Percentiles rank a stretch among this genome's conserved stretches.
These are phyloP conservation scores for Nudaria mundana DNA, from an alignment of 2,888 invertebrate species.

Conservation along the genomic window DNA sequence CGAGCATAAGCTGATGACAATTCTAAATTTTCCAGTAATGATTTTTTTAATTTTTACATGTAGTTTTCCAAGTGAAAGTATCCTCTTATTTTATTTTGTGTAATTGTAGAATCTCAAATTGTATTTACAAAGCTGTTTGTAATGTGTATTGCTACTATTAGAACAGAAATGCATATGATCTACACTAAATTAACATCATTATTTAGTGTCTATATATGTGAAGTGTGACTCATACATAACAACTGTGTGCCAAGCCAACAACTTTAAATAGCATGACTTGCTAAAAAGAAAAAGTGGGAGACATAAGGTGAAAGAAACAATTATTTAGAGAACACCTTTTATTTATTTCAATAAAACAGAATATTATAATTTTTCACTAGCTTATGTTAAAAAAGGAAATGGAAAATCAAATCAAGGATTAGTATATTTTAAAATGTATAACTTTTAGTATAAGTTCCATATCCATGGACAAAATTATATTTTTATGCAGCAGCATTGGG, in stretches of 20 bases:
- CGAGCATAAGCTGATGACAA: too few relatives aligned
- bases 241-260: constrained; percentile 46
- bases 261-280: constrained; percentile 66
- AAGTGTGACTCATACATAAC: too few relatives aligned
- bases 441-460: constrained; percentile 36
- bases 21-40: too few relatives aligned
- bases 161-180: too few relatives aligned
- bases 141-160: too few relatives aligned
- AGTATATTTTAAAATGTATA: constrained; percentile 56
- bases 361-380: constrained; percentile 77
- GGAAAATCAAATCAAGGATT: constrained; percentile 58
- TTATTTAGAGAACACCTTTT: constrained; percentile 70
- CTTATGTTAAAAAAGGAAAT: constrained; percentile 67
- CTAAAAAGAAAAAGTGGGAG: constrained; percentile 47
- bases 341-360: constrained; percentile 77
- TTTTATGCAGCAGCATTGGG: constrained; percentile 19
- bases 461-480: constrained; percentile 19
- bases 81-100: too few relatives aligned
- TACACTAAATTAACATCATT: too few relatives aligned
- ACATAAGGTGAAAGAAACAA: constrained; percentile 55
- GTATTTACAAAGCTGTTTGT: too few relatives aligned
- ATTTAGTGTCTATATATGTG: too few relatives aligned
- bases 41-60: too few relatives aligned
- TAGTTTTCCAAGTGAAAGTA: too few relatives aligned
- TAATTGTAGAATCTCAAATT: too few relatives aligned